Evolutionary conservation across 2,113 vertebrate genomes (phyloP), one percentile per base, ranked within the genome.

Genomic region (Aegotheles bennettii): DNA sequence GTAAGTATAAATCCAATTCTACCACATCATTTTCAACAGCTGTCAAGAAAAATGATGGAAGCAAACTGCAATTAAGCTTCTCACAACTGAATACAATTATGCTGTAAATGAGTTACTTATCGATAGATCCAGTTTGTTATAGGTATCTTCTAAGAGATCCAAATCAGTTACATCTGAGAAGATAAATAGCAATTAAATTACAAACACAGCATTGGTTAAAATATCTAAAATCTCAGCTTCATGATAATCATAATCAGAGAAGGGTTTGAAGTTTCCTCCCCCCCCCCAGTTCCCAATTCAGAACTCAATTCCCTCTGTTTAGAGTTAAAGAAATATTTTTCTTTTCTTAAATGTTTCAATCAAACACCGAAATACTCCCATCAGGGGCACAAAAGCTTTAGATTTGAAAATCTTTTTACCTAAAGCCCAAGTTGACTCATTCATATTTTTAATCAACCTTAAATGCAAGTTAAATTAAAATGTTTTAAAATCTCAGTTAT

Each of bases 1-100:
- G 95, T 97, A 88, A 61, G 91, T 89, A 95, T 94, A 97, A 96
- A 96, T 91, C 89, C 88, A 94, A 94, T 95, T 96, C 97, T 94
- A 95, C 64, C 83, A 84, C 89, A 79, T 79, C 96, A 91, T 97
- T 97, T 94, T 95, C 90, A 85, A 57, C 81, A 96, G 82, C 48
- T 95, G 96, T 95, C 95, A 89, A 85, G 84, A 96, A 95, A 97
- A 97, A 93, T 20, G 59, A 94, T 53, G 48, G 74, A 96, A 92
- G 88, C 48, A 97, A 97, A 96, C 82, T 76, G 91, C 83, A 97
- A 95, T 86, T 93, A 79, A 96, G 91, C 93, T 96, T 84, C 59
- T 89, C 51, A 92, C 7, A 13, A 94, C 0, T 92, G 60, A 96
- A 51, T 78, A 95, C 90, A 96, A 95, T 92, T 96, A 90, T 79